Conservation (phyloP, 2,113 vertebrate species). For the Nibea albiflora region DNA sequence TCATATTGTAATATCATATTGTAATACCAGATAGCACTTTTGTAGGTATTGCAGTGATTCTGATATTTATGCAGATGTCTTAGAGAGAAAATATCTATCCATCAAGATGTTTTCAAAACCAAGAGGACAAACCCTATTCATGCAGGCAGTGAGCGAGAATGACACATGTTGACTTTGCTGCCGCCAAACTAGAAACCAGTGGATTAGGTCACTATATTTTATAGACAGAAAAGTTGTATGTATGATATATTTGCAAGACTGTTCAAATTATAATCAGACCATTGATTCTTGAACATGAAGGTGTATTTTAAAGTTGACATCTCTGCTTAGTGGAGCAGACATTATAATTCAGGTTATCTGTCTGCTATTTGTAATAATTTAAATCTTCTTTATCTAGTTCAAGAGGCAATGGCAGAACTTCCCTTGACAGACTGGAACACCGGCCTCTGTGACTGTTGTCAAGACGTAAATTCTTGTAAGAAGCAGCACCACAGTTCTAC, state of each 20-base stretch:
- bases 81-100: too few relatives aligned
- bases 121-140: not conserved
- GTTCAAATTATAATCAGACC: not conserved
- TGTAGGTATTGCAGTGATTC: too few relatives aligned
- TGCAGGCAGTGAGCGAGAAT: too few relatives aligned
- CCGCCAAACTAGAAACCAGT: not conserved
- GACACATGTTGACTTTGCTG: not conserved
- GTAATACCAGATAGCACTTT: too few relatives aligned
- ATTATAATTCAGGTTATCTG: not conserved
- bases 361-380: not conserved
- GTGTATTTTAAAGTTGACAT: not conserved
- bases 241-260: too few relatives aligned
- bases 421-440: slow-evolving; percentile 22
- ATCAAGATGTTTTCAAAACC: not conserved
- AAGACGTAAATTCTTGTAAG: slow-evolving; percentile 45
- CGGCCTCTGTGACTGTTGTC: slow-evolving; percentile 53
- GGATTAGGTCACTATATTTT: not conserved
- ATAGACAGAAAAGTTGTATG: not conserved
- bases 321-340: not conserved
- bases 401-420: slow-evolving; percentile 5
- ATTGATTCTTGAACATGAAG: not conserved
- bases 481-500: not conserved
- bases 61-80: too few relatives aligned
- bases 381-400: not conserved
- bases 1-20: too few relatives aligned